phyloP scores from a whole-genome alignment of 2,113 vertebrate genomes.

The pig (Sus scrofa) region DNA sequence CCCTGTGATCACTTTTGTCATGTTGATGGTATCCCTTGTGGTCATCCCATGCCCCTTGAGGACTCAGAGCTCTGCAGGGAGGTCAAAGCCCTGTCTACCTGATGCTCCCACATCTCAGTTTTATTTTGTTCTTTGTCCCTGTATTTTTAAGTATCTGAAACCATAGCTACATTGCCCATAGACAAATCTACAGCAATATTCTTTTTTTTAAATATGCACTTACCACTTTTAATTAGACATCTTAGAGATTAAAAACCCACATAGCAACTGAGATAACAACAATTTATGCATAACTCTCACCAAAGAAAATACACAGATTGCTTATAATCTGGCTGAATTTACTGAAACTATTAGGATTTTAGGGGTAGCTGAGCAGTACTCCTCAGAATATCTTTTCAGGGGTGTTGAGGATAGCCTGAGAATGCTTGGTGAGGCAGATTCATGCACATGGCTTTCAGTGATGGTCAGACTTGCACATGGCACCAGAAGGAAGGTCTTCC shows the following conservation, averaged over 20 bases:
- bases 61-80: no score
- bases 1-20: no score
- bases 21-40: no score
- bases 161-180: no score
- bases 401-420: not conserved
- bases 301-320: not conserved
- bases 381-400: not conserved
- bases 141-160: no score
- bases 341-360: not conserved
- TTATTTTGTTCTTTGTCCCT: no score
- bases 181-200: no score
- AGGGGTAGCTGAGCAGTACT: not conserved
- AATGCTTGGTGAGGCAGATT: accelerated
- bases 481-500: accelerated
- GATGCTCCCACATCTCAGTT: no score
- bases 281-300: not conserved
- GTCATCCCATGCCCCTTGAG: no score
- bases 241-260: not conserved
- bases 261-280: not conserved
- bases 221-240: not conserved
- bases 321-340: accelerated
- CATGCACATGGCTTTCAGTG: not conserved
- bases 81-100: no score
- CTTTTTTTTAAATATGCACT: no score
- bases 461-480: not conserved